These are phyloP conservation scores for Mimachlamys varia DNA, from an alignment of 2,888 invertebrate genomes.

Conservation along the genomic window DNA sequence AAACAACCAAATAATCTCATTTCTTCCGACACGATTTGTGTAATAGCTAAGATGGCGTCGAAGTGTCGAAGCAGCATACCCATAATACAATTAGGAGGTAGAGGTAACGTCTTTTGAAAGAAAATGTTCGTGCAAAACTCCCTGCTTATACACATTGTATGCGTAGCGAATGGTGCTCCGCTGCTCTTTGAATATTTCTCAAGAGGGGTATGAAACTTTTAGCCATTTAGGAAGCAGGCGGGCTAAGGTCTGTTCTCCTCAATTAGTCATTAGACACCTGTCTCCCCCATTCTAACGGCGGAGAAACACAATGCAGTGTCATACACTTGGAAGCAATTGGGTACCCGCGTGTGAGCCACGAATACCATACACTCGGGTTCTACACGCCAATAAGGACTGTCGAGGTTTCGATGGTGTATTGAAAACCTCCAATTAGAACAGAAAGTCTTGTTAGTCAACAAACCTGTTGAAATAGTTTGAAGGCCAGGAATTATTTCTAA, in stretches of 20 bases:
- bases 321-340: background rate
- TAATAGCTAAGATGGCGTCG: conserved; percentile 23
- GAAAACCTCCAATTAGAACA: background rate
- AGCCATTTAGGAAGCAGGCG: conserved; percentile 15
- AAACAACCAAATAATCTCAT: conserved; percentile 23
- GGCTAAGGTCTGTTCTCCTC: background rate
- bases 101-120: conserved; percentile 1
- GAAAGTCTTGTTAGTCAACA: background rate
- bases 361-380: background rate
- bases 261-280: conserved; percentile 31
- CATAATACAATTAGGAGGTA: background rate
- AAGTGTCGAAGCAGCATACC: conserved; percentile 25
- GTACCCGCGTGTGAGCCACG: background rate
- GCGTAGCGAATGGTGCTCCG: background rate
- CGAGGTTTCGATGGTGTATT: background rate
- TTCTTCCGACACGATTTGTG: background rate
- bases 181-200: conserved; percentile 25
- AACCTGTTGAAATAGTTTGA: background rate
- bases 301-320: background rate
- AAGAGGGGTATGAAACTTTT: conserved; percentile 25
- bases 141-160: conserved; percentile 9
- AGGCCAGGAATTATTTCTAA: background rate
- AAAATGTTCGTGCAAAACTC: background rate
- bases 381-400: background rate
- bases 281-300: background rate